Base-by-base conservation (phyloP, 2,888 invertebrate species). In the Cyclophora albipunctata region DNA sequence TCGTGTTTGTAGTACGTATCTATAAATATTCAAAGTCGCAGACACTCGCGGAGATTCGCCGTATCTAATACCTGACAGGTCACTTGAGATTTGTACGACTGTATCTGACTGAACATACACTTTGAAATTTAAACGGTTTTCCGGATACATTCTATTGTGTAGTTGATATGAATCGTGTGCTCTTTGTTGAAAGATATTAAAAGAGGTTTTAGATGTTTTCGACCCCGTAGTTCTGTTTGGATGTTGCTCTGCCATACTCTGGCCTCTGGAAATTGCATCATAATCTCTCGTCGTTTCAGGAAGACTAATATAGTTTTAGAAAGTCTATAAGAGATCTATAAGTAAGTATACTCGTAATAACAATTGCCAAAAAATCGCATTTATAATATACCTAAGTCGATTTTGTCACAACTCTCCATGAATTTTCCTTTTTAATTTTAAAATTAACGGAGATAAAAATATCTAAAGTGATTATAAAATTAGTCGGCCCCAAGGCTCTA, bases 1-100 rank as follows among this genome's bases (percentile, higher is more conserved):
- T 56, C 53, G 34, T 56, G 46, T 34, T 20, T 1, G 37, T 37
- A 37, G 37, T 37, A 34, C 6, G n/a, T n/a, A 49, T 62, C 59
- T 70, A 71, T 73, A 69, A 74, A 72, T 72, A 74, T 74, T 66
- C 66, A 70, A 60, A 55, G 63, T 57, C 54, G 44, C 57, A 43
- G 60, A 58, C 62, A 61, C 61, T 54, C 53, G 45, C 53, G 37
- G 47, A 50, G 51, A 58, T 53, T 43, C 51, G 58, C 50, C 57
- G 54, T 62, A 58, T 66, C 60, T 60, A 20, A 20, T 20, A 20
- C 57, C 58, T 57, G 62, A 62, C 62, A 61, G 58, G 58, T 60
- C 60, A 62, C 59, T 60, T 51, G 59, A 57, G 53, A 53, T 49
- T 49, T 45, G 2, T n/a, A 33, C 34, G 33, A 43, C 43, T 50